These are phyloP conservation scores for Microtus richardsoni DNA, from an alignment of 2,113 vertebrate genomes.

Conservation along the genomic window DNA sequence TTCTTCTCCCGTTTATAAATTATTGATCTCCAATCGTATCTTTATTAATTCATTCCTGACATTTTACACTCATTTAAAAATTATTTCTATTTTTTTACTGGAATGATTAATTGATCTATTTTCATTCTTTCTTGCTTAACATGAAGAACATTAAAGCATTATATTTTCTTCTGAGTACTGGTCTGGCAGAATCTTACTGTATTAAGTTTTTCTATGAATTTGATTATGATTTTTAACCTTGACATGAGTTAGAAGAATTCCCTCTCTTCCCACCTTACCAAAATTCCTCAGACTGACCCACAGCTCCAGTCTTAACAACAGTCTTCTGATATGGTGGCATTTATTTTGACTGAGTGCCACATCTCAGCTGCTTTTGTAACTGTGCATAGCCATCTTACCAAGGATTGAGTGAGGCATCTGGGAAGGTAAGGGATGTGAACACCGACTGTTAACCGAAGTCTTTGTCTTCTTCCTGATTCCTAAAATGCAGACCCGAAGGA, in stretches of 20 bases:
- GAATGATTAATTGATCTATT: conserved; percentile 54
- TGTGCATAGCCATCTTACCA: not conserved
- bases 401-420: not conserved
- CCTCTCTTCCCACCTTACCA: not conserved
- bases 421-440: not conserved
- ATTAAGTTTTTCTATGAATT: conserved; percentile 35
- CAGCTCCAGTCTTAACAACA: not conserved
- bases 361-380: not conserved
- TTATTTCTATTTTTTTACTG: conserved; percentile 48
- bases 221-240: conserved; percentile 22
- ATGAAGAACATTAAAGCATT: conserved; percentile 40
- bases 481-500: not conserved
- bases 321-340: not conserved
- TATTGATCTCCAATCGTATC: conserved; percentile 63
- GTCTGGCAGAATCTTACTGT: not conserved
- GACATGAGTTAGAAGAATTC: not conserved
- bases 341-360: not conserved
- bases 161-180: conserved; percentile 52
- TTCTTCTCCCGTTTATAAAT: conserved; percentile 56
- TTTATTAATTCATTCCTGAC: conserved; percentile 51
- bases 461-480: not conserved
- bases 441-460: not conserved
- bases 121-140: conserved; percentile 65
- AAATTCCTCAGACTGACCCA: not conserved
- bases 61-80: conserved; percentile 56